phyloP scores from a whole-genome alignment of 2,797 vertebrate species.

The Peromyscus attwateri region DNA sequence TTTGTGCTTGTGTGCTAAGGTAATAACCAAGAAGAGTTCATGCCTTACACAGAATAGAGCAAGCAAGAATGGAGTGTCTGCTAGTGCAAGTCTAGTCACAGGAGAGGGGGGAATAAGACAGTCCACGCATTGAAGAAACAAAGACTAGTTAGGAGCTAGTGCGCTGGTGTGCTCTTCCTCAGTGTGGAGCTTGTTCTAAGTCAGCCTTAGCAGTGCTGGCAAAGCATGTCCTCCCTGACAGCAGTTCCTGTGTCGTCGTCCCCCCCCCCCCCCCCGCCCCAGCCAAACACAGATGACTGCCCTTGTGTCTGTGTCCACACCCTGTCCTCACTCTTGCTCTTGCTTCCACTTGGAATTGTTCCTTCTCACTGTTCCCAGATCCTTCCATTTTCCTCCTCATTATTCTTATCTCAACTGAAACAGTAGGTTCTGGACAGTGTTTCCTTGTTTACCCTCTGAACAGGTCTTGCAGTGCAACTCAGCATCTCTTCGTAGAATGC shows the following conservation, averaged over 20 bases:
- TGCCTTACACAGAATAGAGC: neutral
- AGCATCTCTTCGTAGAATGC: fast-evolving
- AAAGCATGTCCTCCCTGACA: neutral
- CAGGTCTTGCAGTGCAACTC: fast-evolving
- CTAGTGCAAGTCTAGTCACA: neutral
- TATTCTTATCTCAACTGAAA: neutral
- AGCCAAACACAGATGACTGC: neutral
- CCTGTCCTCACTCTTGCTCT: neutral
- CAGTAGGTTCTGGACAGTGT: neutral
- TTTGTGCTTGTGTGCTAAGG: neutral
- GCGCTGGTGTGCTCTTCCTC: neutral
- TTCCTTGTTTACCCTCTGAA: neutral
- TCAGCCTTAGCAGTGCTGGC: neutral
- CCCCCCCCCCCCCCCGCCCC: too few species aligned
- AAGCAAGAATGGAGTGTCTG: neutral
- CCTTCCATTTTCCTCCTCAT: neutral
- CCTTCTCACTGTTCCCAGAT: neutral
- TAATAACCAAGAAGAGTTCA: neutral
- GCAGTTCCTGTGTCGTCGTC: too few species aligned
- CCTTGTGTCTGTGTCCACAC: neutral
- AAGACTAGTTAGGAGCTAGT: neutral
- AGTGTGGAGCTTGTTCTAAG: neutral
- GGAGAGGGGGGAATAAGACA: neutral
- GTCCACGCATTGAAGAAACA: neutral
- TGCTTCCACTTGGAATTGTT: neutral